Evolutionary conservation across 2,888 invertebrate species (phyloP), one percentile per base, ranked within the genome.

Genomic region (Drosophila dives): DNA sequence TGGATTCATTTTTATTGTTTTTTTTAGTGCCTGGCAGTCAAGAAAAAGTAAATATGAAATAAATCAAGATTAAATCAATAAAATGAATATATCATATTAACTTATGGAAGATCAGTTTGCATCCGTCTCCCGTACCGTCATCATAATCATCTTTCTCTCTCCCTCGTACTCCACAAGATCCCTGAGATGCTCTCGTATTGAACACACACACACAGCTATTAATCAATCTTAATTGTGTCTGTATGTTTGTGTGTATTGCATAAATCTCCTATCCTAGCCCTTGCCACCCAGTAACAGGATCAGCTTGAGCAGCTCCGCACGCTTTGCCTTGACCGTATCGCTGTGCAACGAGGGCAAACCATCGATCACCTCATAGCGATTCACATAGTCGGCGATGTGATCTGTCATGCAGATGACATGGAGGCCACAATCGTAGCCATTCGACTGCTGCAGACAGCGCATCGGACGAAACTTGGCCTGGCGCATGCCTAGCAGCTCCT

Each of bases 351-450:
- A 69, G 1, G 90, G 90, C 51, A 92, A 86, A 15, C 91, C 92
- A 59, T 91, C 92, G 1, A 93, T 79, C 29, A 79, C 54, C 72
- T 93, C 92, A 64, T 85, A 92, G 20, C 92, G 89, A 80, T 93
- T 92, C n/a, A 93, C 90, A 77, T 92, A 91, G 63, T 92, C 92
- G 0, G 93, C 92, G 54, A 93, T 91, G 55, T 90, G 91, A 92
- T 98, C 97, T 0, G 96, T 95, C 93, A 97, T 96, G 87, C 96
- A 96, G 59, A 99, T 94, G 5, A 98, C 96, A 93, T 97, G 97
- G 64, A 98, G 95, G 17, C 99, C 99, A 94, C 98, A 99, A 91
- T 99, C 98, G 92, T 97, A 97, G 10, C 96, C 95, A 93, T 98
- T 98, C 49, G 94, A 94, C 92, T 99, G 98, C 87, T 96, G 97